Evolutionary conservation across 2,797 vertebrate genomes (phyloP).

Genomic region (Leptoclinus maculatus): DNA sequence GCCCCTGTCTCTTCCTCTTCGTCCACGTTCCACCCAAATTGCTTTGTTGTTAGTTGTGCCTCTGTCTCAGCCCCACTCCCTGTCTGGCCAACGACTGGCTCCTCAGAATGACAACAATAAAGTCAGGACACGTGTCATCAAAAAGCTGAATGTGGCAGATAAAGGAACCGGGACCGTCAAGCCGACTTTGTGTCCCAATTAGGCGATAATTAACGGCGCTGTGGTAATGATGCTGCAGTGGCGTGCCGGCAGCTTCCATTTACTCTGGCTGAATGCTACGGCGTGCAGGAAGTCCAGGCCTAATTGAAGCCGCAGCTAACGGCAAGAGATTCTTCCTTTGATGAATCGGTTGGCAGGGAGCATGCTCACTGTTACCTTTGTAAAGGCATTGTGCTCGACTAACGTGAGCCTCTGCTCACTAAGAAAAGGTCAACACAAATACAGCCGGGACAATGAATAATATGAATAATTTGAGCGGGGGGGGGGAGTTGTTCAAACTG

Average conservation of each 20-base stretch:
- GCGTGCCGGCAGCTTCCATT: conserved; percentile 86
- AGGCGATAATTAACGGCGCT: conserved; percentile 90
- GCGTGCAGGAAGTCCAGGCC: conserved; percentile 70
- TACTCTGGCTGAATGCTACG: conserved; percentile 86
- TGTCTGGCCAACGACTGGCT: conserved; percentile 85
- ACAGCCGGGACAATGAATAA: conserved; percentile 49
- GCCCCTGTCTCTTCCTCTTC: conserved; percentile 49
- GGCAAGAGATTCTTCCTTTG: conserved; percentile 90
- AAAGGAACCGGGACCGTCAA: conserved; percentile 69
- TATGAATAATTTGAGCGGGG: conserved; percentile 40
- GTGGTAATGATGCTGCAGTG: conserved; percentile 87
- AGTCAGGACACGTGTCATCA: conserved; percentile 74
- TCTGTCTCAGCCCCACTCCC: conserved; percentile 84
- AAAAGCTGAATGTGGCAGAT: conserved; percentile 78
- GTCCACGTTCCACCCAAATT: conserved; percentile 75
- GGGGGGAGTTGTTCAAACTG: conserved; percentile 4
- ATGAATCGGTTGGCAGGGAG: conserved; percentile 94
- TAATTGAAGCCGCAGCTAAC: conserved; percentile 87
- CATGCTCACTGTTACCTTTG: conserved; percentile 74
- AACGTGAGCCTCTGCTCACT: conserved; percentile 50
- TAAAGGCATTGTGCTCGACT: conserved; percentile 42
- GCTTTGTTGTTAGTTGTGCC: conserved; percentile 86
- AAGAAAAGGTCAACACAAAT: conserved; percentile 80
- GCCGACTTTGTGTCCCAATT: conserved; percentile 86
- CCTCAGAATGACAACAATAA: conserved; percentile 75